Percentiles rank a stretch among this genome's conserved stretches.
These are phyloP conservation scores for Pangasianodon hypophthalmus DNA, from an alignment of 2,113 vertebrate species.

Conservation along the genomic window DNA sequence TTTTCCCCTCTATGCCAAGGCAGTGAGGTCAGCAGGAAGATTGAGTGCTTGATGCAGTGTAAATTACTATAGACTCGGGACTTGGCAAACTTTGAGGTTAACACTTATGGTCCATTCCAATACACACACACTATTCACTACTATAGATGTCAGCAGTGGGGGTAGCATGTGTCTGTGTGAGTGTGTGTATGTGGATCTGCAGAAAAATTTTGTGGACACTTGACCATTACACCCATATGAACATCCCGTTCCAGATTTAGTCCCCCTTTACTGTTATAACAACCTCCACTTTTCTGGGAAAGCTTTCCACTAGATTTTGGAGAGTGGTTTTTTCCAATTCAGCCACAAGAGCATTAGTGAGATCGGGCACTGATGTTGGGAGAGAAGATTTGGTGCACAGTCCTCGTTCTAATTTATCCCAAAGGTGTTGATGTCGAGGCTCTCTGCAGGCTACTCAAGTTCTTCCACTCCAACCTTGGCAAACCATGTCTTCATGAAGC, in stretches of 20 bases:
- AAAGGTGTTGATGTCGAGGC: neutral
- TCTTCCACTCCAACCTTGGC: neutral
- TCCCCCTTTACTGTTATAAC: neutral
- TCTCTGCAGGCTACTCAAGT: neutral
- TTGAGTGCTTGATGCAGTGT: conserved; percentile 11
- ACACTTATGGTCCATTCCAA: neutral
- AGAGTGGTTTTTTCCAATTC: neutral
- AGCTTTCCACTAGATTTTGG: neutral
- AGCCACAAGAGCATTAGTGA: neutral
- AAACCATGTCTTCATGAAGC: neutral
- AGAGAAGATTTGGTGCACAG: neutral
- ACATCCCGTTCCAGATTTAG: neutral
- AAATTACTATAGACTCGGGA: neutral
- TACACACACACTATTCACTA: neutral
- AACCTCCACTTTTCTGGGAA: neutral
- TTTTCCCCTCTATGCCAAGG: neutral
- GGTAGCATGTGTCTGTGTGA: neutral
- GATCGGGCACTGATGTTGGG: neutral
- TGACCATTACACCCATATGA: neutral
- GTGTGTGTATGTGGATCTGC: neutral
- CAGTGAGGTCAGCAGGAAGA: neutral
- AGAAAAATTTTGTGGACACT: neutral
- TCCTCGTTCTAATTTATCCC: neutral
- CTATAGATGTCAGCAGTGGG: neutral
- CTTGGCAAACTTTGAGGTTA: conserved; percentile 23